phyloP scores from a whole-genome alignment of 2,888 invertebrate genomes.

The Drosophila histrio region DNA sequence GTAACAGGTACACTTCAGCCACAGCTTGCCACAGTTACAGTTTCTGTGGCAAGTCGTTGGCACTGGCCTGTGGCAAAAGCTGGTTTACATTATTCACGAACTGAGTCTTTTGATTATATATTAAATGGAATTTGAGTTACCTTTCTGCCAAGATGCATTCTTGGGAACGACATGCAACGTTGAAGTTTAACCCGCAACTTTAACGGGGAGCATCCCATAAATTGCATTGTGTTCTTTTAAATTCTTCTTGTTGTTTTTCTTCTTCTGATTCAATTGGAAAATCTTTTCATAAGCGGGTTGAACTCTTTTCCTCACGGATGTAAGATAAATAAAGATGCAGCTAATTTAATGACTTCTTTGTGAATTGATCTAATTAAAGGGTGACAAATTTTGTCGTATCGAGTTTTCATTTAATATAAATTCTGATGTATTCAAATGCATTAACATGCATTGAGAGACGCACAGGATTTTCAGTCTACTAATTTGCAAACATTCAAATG shows the following conservation, averaged over 20 bases:
- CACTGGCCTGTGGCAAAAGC: conserved; percentile 28
- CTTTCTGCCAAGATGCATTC: conserved; percentile 9
- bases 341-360: background rate
- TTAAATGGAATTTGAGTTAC: conserved; percentile 62
- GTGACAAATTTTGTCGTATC: background rate
- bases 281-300: too few species aligned
- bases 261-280: background rate
- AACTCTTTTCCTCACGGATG: background rate
- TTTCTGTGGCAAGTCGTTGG: background rate
- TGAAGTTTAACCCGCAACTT: too few species aligned
- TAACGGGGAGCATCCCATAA: too few species aligned
- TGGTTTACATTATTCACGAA: conserved; percentile 59
- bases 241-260: too few species aligned
- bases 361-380: background rate
- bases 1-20: background rate
- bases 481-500: conserved; percentile 8
- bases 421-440: background rate
- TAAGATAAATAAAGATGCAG: background rate
- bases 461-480: conserved; percentile 25
- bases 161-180: too few species aligned
- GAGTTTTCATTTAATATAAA: background rate
- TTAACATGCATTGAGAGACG: conserved; percentile 12
- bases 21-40: background rate
- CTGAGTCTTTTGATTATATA: conserved; percentile 53
- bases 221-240: too few species aligned